Conservation (phyloP, 2,888 invertebrate genomes). For the Lydus trimaculatus region DNA sequence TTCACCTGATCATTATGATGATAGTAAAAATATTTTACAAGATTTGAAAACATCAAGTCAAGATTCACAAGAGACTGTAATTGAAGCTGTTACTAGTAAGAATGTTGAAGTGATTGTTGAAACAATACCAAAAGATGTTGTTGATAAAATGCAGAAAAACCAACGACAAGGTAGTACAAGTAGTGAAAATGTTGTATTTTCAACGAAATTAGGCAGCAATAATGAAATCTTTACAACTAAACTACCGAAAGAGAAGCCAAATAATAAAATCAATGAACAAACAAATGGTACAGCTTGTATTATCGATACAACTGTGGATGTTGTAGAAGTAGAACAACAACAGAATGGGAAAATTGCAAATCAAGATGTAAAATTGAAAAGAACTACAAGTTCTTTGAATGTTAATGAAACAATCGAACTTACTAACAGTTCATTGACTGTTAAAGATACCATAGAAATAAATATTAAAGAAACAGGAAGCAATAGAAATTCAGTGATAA, state of each 20-base stretch:
- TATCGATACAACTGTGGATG: background rate
- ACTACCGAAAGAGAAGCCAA: slow-evolving; percentile 53
- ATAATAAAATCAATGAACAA: slow-evolving; percentile 17
- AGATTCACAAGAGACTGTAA: slow-evolving; percentile 64
- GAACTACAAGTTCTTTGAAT: background rate
- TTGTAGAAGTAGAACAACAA: no score
- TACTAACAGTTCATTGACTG: slow-evolving; percentile 5
- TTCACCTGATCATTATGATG: slow-evolving; percentile 74
- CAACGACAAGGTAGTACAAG: slow-evolving; percentile 57
- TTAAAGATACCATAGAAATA: slow-evolving; percentile 4
- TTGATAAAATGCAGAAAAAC: slow-evolving; percentile 22
- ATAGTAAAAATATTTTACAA: slow-evolving; percentile 48
- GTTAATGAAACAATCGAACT: slow-evolving; percentile 17
- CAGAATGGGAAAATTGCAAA: background rate
- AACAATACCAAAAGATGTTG: slow-evolving; percentile 40
- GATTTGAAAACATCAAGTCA: slow-evolving; percentile 58
- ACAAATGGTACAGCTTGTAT: slow-evolving; percentile 4
- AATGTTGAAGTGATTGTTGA: slow-evolving; percentile 41
- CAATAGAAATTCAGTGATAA: slow-evolving; percentile 36
- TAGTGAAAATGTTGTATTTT: slow-evolving; percentile 67
- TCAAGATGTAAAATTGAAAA: slow-evolving; percentile 10
- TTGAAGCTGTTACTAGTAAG: slow-evolving; percentile 50
- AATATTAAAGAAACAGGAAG: slow-evolving; percentile 27
- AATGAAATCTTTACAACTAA: slow-evolving; percentile 72
- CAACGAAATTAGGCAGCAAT: slow-evolving; percentile 72